These are phyloP conservation scores for Forpus xanthops DNA, from an alignment of 2,797 vertebrate genomes.

Conservation along the genomic window DNA sequence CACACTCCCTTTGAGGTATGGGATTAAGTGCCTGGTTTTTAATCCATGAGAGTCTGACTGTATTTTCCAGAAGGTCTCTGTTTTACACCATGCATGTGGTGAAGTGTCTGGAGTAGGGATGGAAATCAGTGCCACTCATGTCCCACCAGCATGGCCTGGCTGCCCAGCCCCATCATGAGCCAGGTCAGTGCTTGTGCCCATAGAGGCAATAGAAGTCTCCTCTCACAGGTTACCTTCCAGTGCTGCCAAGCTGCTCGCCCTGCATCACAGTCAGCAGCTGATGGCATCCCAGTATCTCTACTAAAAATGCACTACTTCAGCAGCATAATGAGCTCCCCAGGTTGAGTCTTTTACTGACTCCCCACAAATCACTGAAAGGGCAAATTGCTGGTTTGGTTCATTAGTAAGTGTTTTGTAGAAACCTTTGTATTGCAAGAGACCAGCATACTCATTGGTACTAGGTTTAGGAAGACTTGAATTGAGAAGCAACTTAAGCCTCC, in stretches of 20 bases:
- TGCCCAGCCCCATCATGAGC: neutral
- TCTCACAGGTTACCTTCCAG: neutral
- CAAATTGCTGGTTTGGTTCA: neutral
- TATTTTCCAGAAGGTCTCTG: neutral
- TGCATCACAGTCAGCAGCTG: slow-evolving; percentile 8
- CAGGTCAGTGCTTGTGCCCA: accelerated
- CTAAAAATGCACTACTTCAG: slow-evolving; percentile 40
- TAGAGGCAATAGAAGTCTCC: accelerated
- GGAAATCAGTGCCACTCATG: accelerated
- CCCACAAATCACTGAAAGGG: slow-evolving; percentile 17
- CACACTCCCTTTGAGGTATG: neutral
- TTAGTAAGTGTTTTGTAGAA: neutral
- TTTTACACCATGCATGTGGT: accelerated
- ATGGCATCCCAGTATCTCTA: slow-evolving; percentile 23
- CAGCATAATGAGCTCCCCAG: slow-evolving; percentile 12
- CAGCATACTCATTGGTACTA: neutral
- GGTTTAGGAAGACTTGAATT: neutral
- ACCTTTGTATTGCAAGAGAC: neutral
- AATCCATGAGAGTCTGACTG: neutral
- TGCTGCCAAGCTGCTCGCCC: neutral
- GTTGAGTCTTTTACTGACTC: neutral
- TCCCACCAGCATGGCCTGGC: neutral
- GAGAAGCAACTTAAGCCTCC: neutral
- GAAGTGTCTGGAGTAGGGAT: accelerated
- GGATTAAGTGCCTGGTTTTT: neutral